Evolutionary conservation across 2,888 invertebrate species (phyloP), one percentile per base, ranked within the genome.

Genomic region (Seladonia tumulorum): DNA sequence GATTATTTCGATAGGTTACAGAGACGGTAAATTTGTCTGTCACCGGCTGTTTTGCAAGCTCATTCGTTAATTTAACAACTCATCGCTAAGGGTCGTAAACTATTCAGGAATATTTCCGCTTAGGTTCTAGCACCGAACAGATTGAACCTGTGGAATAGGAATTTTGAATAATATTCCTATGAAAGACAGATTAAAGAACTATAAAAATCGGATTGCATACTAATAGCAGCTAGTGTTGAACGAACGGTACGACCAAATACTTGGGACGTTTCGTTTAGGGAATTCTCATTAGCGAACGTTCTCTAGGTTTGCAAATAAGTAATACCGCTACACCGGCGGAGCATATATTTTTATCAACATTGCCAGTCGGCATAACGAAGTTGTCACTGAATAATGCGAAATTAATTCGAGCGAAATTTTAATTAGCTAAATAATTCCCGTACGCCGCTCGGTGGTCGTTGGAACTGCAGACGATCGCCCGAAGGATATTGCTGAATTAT

Each of bases 401-500:
- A 80, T 80, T 75, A 80, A 80, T 74, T 82, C 72, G 25, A 45
- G 49, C 42, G 53, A 74, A 63, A 82, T 82, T 60, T 82, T 71
- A 82, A 82, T 81, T 81, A 81, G 49, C 29, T 47, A 70, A 22
- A 42, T 49, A 49, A 81, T 70, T 42, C 29, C 60, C 47, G 39
- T 29, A 29, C 60, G 60, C 49, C 18, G 47, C 29, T 57, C 42
- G 81, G 42, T 29, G 25, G 45, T 39, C 39, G 57, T 22, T 42
- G 74, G 57, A 35, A 70, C 70, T 80, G 53, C 68, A 57, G 80
- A 74, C 39, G 74, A 74, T 81, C 49, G 60, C 14, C 45, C 47
- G 70, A 42, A 81, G 81, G 81, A 70, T 80, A 68, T 57, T 68
- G 35, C 57, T 80, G 80, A 80, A 75, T 81, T 81, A 81, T 71